Conservation (phyloP, 2,888 invertebrate genomes). For the Caenorhabditis angaria region DNA sequence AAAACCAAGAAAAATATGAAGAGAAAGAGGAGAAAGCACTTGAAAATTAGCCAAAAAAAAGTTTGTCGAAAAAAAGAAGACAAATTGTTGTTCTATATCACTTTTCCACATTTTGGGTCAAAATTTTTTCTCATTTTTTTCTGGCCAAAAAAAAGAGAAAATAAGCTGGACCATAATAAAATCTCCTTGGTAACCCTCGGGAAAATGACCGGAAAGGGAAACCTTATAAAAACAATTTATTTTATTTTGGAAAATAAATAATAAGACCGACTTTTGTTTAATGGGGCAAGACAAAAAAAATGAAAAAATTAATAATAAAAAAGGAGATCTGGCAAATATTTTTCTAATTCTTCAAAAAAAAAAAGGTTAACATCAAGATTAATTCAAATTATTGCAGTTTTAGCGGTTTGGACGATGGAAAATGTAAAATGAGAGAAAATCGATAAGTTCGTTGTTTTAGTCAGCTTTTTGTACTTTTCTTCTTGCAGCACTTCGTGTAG, state of each 20-base stretch:
- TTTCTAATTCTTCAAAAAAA: not conserved
- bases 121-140: not conserved
- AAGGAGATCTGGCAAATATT: constrained; percentile 1
- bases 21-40: not conserved
- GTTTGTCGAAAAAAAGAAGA: not conserved
- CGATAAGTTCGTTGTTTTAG: too few species aligned
- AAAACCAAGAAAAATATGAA: not conserved
- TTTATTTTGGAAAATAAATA: too few species aligned
- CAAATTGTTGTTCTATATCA: not conserved
- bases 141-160: not conserved
- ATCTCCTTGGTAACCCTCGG: too few species aligned
- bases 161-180: too few species aligned
- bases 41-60: constrained; percentile 1
- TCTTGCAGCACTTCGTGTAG: constrained; percentile 31
- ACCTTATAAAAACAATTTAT: too few species aligned
- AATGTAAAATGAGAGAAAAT: too few species aligned
- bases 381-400: too few species aligned
- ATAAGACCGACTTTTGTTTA: not conserved
- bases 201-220: too few species aligned
- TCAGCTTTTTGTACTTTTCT: constrained; percentile 49
- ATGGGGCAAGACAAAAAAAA: not conserved
- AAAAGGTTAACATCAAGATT: too few species aligned
- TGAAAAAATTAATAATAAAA: not conserved
- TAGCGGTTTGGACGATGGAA: too few species aligned
- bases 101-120: too few species aligned